phyloP scores from a whole-genome alignment of 2,888 invertebrate genomes.

The Xestobium rufovillosum region DNA sequence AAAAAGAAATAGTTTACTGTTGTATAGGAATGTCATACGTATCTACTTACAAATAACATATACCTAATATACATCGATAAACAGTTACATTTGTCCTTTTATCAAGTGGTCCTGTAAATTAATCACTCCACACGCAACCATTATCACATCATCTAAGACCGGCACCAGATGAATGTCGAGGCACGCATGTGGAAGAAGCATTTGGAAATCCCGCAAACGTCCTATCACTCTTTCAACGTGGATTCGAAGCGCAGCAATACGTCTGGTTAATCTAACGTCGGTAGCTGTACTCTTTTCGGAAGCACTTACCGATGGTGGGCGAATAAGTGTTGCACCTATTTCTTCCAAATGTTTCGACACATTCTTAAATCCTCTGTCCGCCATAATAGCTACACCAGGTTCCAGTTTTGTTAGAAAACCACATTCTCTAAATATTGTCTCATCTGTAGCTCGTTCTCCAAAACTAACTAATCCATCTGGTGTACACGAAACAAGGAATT shows the following conservation, averaged over 20 bases:
- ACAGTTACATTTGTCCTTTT: background rate
- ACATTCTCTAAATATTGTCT: background rate
- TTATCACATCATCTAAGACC: background rate
- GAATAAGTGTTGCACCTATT: too few relatives aligned
- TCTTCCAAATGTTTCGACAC: too few relatives aligned
- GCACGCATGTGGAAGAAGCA: background rate
- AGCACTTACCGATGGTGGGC: background rate
- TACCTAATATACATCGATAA: background rate
- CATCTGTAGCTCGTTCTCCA: background rate
- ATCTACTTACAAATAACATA: too few relatives aligned
- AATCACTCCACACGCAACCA: background rate
- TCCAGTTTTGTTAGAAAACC: background rate
- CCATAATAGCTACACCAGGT: background rate
- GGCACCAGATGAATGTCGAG: background rate
- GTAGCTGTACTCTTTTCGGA: background rate
- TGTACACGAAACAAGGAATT: background rate
- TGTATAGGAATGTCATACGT: too few relatives aligned
- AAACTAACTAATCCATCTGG: constrained; percentile 1
- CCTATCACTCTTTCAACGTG: background rate
- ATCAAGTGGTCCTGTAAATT: background rate
- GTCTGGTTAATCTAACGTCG: background rate
- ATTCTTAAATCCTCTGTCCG: constrained; percentile 5
- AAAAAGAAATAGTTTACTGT: too few relatives aligned
- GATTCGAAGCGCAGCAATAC: background rate
- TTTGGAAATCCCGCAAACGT: background rate